A percentile compares a stretch with the other conserved stretches of the same genome.
Evolutionary conservation across 2,113 vertebrate species (phyloP).

Genomic region (Cyanoliseus patagonus): DNA sequence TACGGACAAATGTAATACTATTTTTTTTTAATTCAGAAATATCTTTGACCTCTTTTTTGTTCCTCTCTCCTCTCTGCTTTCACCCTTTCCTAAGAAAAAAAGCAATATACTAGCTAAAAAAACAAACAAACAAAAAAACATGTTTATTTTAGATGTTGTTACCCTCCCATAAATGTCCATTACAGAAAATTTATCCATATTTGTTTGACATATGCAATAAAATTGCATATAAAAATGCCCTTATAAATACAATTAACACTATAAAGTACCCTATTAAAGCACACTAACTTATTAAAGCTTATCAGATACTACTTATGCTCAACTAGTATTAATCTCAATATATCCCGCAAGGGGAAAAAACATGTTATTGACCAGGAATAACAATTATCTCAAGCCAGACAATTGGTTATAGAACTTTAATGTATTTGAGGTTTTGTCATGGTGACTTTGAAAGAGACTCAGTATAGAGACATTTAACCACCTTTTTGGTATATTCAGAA

Average conservation of each 20-base stretch:
- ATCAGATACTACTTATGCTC: not conserved
- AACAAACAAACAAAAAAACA: not conserved
- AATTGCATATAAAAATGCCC: not conserved
- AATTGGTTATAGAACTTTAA: not conserved
- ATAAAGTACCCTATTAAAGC: constrained; percentile 3
- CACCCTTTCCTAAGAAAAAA: constrained; percentile 33
- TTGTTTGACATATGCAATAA: constrained; percentile 50
- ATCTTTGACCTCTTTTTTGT: not conserved
- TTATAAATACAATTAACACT: constrained; percentile 37
- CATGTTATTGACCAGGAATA: not conserved
- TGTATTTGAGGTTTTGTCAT: not conserved
- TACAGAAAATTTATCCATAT: constrained; percentile 52
- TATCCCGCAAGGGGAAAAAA: not conserved
- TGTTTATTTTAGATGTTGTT: not conserved
- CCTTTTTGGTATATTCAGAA: not conserved
- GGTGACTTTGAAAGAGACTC: not conserved
- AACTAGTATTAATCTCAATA: constrained; percentile 7
- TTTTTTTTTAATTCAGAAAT: not conserved
- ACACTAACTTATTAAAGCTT: constrained; percentile 33
- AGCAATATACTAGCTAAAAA: constrained; percentile 12
- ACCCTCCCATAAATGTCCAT: constrained; percentile 39
- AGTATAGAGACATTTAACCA: not conserved
- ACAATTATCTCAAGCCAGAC: constrained; percentile 30
- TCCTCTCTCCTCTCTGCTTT: constrained; percentile 8
- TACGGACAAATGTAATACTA: not conserved